These are phyloP conservation scores for Misgurnus anguillicaudatus DNA, from an alignment of 2,113 vertebrate species.

Conservation along the genomic window DNA sequence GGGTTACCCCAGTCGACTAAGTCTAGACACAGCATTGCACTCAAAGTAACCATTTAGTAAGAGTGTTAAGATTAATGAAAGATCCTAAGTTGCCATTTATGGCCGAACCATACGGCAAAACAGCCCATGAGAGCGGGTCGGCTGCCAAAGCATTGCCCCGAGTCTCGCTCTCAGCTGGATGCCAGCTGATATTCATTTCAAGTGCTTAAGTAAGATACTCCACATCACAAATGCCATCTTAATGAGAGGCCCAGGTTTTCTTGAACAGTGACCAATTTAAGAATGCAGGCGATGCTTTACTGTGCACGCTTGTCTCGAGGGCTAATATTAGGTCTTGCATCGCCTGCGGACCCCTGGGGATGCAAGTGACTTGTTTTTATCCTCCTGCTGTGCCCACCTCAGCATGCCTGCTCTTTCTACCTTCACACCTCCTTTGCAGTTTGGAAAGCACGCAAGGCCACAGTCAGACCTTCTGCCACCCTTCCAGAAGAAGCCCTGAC, in stretches of 20 bases:
- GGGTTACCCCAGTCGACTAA: no score
- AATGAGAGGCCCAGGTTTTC: conserved; percentile 1
- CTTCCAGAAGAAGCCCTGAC: conserved; percentile 35
- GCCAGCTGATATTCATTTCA: conserved; percentile 28
- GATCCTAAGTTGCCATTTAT: conserved; percentile 8
- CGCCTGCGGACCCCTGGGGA: conserved; percentile 32
- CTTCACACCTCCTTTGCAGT: conserved; percentile 44
- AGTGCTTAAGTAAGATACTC: conserved; percentile 33
- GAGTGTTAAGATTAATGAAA: conserved; percentile 14
- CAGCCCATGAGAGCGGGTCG: background rate
- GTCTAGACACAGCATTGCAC: no score
- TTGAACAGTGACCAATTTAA: conserved; percentile 8
- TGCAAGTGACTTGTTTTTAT: conserved; percentile 44
- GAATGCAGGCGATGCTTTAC: background rate
- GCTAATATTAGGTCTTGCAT: conserved; percentile 42
- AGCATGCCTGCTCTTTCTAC: conserved; percentile 35
- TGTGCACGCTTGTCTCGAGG: conserved; percentile 34
- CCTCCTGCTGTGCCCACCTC: conserved; percentile 40
- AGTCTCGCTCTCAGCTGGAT: conserved; percentile 27
- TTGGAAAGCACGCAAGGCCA: conserved; percentile 7
- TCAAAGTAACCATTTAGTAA: background rate
- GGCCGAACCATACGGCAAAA: conserved; percentile 12
- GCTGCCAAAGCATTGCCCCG: conserved; percentile 15
- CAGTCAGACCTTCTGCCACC: conserved; percentile 22
- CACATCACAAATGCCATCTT: background rate